phyloP scores from a whole-genome alignment of 2,113 vertebrate species.

The Salvelinus alpinus region DNA sequence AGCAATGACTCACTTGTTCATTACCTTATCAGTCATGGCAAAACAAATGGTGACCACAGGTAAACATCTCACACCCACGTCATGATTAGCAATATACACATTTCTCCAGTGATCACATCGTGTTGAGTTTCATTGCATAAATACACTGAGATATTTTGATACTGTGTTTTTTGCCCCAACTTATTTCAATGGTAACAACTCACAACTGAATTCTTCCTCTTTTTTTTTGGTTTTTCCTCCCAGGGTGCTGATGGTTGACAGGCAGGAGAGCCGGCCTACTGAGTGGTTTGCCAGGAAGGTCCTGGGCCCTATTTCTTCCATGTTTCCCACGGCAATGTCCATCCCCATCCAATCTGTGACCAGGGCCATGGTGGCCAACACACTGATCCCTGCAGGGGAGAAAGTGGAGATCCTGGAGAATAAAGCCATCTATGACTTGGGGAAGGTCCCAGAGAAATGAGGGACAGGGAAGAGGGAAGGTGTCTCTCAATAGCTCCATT shows the following conservation, averaged over 20 bases:
- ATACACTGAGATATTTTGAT: no score
- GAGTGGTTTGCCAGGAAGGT: conserved; percentile 77
- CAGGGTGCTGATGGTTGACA: conserved; percentile 76
- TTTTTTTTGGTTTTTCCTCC: neutral
- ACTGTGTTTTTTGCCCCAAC: no score
- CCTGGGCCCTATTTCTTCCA: conserved; percentile 45
- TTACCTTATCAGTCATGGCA: neutral
- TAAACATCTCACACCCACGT: no score
- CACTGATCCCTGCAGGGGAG: conserved; percentile 60
- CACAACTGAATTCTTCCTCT: no score
- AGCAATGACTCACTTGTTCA: neutral
- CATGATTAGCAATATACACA: no score
- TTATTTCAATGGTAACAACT: no score
- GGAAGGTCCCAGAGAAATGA: no score
- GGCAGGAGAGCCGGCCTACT: conserved; percentile 68
- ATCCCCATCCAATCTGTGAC: conserved; percentile 66
- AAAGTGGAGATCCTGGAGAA: conserved; percentile 77
- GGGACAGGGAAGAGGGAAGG: no score
- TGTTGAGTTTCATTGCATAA: no score
- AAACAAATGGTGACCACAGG: no score
- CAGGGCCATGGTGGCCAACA: conserved; percentile 73
- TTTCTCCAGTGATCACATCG: no score
- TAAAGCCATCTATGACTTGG: conserved; percentile 61
- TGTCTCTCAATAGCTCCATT: no score
- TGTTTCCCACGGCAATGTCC: conserved; percentile 66